Evolutionary conservation across 2,888 invertebrate species (phyloP).

Genomic region (Ectemnius lituratus): DNA sequence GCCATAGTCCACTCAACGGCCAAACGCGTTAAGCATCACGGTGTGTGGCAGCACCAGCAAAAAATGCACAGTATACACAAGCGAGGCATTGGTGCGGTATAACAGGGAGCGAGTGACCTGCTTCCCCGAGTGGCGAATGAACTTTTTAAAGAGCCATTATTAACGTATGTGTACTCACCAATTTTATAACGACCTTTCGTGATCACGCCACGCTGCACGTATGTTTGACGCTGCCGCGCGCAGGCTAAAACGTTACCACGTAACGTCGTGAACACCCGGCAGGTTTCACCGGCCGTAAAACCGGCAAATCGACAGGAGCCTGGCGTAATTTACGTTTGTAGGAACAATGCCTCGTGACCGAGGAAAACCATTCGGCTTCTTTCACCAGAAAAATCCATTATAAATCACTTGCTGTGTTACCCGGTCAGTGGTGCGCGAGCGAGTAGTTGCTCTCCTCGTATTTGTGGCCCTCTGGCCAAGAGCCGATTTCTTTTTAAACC

Average conservation of each 20-base stretch:
- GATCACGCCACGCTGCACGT: background rate
- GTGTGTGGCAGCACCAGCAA: background rate
- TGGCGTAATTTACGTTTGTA: no score
- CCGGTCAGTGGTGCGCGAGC: no score
- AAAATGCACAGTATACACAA: background rate
- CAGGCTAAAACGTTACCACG: background rate
- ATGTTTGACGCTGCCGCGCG: no score
- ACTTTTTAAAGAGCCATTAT: conserved; percentile 1
- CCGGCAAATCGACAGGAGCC: conserved; percentile 38
- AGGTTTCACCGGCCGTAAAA: conserved; percentile 45
- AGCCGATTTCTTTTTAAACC: no score
- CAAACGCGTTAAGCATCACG: conserved; percentile 1
- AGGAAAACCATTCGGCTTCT: no score
- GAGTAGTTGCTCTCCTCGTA: no score
- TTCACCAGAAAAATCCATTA: no score
- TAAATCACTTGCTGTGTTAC: no score
- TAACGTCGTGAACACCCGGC: conserved; percentile 46
- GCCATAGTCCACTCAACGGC: background rate
- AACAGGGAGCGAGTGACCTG: background rate
- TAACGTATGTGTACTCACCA: background rate
- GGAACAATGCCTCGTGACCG: no score
- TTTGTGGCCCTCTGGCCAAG: no score
- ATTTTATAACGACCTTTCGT: background rate
- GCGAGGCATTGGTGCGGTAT: background rate
- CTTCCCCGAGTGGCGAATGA: background rate